phyloP scores from a whole-genome alignment of 2,797 vertebrate species.

The Acropternis orthonyx region DNA sequence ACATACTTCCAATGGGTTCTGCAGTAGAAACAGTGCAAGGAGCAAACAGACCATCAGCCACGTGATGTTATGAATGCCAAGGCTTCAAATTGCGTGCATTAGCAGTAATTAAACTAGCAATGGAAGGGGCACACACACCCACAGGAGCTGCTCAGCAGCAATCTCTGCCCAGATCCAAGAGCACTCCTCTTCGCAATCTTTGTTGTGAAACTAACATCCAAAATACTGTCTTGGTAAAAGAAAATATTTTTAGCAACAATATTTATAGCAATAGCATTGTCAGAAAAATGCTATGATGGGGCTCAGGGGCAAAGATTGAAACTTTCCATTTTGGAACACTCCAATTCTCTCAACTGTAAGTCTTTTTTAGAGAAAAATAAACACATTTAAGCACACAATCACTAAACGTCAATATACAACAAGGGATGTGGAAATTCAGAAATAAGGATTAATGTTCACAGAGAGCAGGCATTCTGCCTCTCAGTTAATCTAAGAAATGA shows the following conservation, averaged over 20 bases:
- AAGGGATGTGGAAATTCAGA: not conserved
- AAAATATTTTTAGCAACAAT: not conserved
- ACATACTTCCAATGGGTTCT: slow-evolving; percentile 90
- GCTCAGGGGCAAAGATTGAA: not conserved
- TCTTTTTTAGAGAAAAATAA: not conserved
- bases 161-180: not conserved
- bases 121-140: not conserved
- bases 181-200: not conserved
- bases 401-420: not conserved
- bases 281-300: not conserved
- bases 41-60: not conserved
- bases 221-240: not conserved
- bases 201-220: not conserved
- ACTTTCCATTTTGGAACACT: not conserved
- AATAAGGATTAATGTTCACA: not conserved
- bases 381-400: not conserved
- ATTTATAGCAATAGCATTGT: not conserved
- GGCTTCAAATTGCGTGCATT: not conserved
- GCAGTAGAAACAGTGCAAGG: not conserved
- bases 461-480: not conserved
- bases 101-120: not conserved
- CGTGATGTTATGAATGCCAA: not conserved
- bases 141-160: not conserved
- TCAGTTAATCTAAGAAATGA: not conserved
- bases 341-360: not conserved